These are phyloP conservation scores for Amniataba percoides DNA, from an alignment of 2,797 vertebrate species.

Conservation along the genomic window DNA sequence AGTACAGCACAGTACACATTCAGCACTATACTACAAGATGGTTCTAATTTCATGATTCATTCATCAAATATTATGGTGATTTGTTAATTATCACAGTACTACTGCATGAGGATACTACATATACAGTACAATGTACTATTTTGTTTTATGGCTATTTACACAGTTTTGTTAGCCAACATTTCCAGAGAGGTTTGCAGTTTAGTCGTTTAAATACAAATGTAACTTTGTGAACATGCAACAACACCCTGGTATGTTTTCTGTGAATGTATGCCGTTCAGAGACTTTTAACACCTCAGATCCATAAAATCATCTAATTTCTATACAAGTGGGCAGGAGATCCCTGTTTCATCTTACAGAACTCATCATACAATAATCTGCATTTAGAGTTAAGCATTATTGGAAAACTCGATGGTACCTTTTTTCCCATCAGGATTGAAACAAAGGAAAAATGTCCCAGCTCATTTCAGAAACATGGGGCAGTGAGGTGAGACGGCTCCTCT, in stretches of 20 bases:
- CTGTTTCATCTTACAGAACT: conserved; percentile 20
- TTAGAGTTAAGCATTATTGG: conserved; percentile 42
- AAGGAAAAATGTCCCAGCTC: conserved; percentile 47
- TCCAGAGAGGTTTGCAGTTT: neutral
- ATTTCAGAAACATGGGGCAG: conserved; percentile 76
- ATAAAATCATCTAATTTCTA: conserved; percentile 7
- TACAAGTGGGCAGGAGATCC: neutral
- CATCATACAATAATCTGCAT: conserved; percentile 28
- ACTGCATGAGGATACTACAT: neutral
- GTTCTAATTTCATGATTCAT: neutral
- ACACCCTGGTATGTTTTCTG: neutral
- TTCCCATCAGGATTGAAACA: conserved; percentile 35
- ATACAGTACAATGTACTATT: neutral
- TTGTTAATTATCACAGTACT: too few species aligned
- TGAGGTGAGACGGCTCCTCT: conserved; percentile 61
- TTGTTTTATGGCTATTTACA: neutral
- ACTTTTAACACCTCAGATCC: conserved; percentile 23
- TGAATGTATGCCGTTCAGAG: neutral
- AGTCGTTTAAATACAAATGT: neutral
- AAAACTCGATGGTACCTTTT: conserved; percentile 33
- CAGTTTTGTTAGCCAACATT: neutral
- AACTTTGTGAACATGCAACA: conserved; percentile 9
- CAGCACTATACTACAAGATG: neutral
- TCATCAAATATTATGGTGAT: neutral
- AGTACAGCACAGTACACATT: neutral